phyloP scores from a whole-genome alignment of 1,140 invertebrate species.

The Pseudomyrmex gracilis region DNA sequence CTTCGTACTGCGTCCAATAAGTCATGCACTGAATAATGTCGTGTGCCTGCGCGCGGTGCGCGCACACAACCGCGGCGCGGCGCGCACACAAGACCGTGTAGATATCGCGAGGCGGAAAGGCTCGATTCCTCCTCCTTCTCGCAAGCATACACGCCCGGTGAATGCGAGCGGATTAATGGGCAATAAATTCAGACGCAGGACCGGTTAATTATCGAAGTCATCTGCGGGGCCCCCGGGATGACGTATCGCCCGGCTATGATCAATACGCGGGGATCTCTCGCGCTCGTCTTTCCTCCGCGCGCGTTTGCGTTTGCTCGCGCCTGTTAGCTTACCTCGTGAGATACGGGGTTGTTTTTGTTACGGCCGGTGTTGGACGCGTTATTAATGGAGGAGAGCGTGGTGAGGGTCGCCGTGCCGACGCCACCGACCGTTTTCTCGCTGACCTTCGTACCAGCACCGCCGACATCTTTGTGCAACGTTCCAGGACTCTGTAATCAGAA shows the following conservation, averaged over 20 bases:
- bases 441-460: slow-evolving; percentile 84
- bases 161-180: slow-evolving; percentile 51
- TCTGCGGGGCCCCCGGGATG: slow-evolving; percentile 22
- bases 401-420: slow-evolving; percentile 84
- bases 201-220: slow-evolving; percentile 63
- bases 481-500: slow-evolving; percentile 84
- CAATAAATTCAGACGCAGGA: slow-evolving; percentile 54
- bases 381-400: slow-evolving; percentile 84
- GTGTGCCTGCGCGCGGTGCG: neutral
- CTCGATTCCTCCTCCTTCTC: slow-evolving; percentile 3
- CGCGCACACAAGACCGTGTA: neutral
- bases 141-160: slow-evolving; percentile 1
- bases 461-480: slow-evolving; percentile 85
- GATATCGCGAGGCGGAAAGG: slow-evolving; percentile 49
- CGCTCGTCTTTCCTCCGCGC: neutral
- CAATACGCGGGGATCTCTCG: slow-evolving; percentile 26
- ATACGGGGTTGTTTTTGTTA: slow-evolving; percentile 82
- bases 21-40: slow-evolving; percentile 61
- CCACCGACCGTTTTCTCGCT: slow-evolving; percentile 83
- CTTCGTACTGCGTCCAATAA: slow-evolving; percentile 39
- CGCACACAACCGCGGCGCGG: neutral
- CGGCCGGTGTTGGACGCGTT: slow-evolving; percentile 82
- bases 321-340: slow-evolving; percentile 81
- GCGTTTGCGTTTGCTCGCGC: neutral
- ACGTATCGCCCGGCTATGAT: slow-evolving; percentile 38